These are phyloP conservation scores for Acanthococcus lagerstroemiae DNA, from an alignment of 2,888 invertebrate species.

Conservation along the genomic window DNA sequence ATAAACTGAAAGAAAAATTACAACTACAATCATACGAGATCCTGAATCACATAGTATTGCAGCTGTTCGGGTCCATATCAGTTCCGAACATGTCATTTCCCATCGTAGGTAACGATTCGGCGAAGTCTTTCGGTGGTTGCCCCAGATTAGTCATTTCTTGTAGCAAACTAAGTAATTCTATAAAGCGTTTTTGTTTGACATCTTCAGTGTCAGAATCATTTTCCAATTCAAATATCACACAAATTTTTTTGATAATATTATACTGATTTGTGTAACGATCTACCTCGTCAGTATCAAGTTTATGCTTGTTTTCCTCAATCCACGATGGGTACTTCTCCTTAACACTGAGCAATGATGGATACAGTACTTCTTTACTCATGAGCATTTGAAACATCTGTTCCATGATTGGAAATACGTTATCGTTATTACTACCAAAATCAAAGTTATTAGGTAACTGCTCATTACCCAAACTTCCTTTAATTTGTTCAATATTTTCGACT, in stretches of 20 bases:
- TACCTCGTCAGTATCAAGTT: conserved; percentile 22
- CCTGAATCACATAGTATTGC: conserved; percentile 18
- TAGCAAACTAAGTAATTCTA: conserved; percentile 31
- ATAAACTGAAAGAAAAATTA: too few species aligned
- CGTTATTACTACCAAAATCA: conserved; percentile 23
- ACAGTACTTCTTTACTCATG: conserved; percentile 32
- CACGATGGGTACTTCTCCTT: conserved; percentile 32
- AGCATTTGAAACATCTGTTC: conserved; percentile 32
- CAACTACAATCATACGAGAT: too few species aligned
- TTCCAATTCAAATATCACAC: conserved; percentile 15
- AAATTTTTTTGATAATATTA: conserved; percentile 18
- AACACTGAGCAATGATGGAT: conserved; percentile 31
- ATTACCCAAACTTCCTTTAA: conserved; percentile 3
- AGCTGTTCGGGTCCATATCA: conserved; percentile 10
- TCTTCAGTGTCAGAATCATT: conserved; percentile 27
- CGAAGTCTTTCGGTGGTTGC: conserved; percentile 32
- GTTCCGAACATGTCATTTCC: neutral
- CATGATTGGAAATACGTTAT: conserved; percentile 31
- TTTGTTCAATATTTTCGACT: conserved; percentile 18
- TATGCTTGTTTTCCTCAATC: conserved; percentile 30
- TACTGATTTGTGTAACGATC: conserved; percentile 20
- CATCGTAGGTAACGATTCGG: conserved; percentile 12
- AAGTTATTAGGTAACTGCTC: conserved; percentile 26
- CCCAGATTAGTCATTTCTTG: conserved; percentile 33
- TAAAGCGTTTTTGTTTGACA: conserved; percentile 28